phyloP scores from a whole-genome alignment of 2,888 invertebrate species.

The Zele albiditarsus region DNA sequence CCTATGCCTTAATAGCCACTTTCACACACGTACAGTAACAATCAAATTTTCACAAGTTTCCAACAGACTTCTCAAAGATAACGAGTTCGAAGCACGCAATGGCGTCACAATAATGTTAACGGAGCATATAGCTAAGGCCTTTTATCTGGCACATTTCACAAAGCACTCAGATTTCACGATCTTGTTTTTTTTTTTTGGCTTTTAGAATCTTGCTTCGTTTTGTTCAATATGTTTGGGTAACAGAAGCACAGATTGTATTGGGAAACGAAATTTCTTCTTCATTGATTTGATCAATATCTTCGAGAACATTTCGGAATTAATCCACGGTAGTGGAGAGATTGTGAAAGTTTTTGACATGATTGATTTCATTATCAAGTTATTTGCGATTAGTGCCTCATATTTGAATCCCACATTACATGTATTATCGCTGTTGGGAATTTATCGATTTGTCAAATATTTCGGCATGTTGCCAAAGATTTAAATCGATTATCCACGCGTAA shows the following conservation, averaged over 20 bases:
- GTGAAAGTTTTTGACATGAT: not conserved
- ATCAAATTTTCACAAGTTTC: constrained; percentile 1
- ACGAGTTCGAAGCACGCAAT: constrained; percentile 12
- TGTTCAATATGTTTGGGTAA: too few relatives aligned
- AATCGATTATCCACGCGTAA: too few relatives aligned
- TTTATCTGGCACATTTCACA: not conserved
- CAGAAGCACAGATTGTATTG: too few relatives aligned
- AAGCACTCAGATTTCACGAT: not conserved
- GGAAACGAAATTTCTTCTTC: too few relatives aligned
- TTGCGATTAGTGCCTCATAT: not conserved
- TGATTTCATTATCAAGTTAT: not conserved
- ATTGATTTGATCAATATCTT: too few relatives aligned
- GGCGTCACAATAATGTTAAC: constrained; percentile 5
- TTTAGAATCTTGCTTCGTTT: not conserved
- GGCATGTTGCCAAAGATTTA: not conserved
- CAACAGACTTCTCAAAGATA: constrained; percentile 2
- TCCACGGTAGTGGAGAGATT: not conserved
- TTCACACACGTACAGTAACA: not conserved
- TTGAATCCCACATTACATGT: not conserved
- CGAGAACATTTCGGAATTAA: too few relatives aligned
- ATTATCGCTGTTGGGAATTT: not conserved
- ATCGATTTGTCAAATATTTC: not conserved
- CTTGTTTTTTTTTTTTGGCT: not conserved
- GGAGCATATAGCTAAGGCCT: not conserved
- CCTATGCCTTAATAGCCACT: not conserved